Evolutionary conservation across 1,140 invertebrate species (phyloP).

Genomic region (Phenacoccus solenopsis): DNA sequence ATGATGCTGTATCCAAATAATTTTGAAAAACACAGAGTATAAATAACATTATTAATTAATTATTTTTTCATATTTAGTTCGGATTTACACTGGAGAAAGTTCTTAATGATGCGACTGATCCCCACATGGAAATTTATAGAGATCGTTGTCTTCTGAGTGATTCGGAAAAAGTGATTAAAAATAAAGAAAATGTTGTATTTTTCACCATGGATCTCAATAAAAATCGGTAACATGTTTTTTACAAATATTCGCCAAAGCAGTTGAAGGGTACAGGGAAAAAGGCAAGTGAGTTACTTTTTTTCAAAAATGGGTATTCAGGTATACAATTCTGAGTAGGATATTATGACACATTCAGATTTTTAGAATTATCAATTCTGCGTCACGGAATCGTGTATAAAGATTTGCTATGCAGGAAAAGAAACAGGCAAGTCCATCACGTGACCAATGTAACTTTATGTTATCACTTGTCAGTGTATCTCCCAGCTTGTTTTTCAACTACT

Average conservation of each 20-base stretch:
- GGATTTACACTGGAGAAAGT: slow-evolving; percentile 6
- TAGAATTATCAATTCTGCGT: no score
- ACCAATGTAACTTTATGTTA: no score
- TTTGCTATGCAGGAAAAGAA: no score
- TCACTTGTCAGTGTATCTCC: no score
- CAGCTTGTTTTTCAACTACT: no score
- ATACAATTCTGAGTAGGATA: no score
- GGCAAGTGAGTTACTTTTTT: not conserved
- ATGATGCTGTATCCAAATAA: no score
- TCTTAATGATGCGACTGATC: slow-evolving; percentile 21
- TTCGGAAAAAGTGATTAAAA: not conserved
- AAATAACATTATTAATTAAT: no score
- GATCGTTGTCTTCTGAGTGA: not conserved
- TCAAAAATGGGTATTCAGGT: not conserved
- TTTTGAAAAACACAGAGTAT: no score
- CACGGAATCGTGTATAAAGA: not conserved
- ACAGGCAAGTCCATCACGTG: no score
- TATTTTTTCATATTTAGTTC: slow-evolving; percentile 5
- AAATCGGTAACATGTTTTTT: not conserved
- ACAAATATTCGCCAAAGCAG: not conserved
- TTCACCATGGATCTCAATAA: not conserved
- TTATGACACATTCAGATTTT: no score
- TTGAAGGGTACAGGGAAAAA: no score
- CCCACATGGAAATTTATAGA: not conserved
- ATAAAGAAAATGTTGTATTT: not conserved